These are phyloP conservation scores for Montifringilla adamsi DNA, from an alignment of 2,113 vertebrate species.

Conservation along the genomic window DNA sequence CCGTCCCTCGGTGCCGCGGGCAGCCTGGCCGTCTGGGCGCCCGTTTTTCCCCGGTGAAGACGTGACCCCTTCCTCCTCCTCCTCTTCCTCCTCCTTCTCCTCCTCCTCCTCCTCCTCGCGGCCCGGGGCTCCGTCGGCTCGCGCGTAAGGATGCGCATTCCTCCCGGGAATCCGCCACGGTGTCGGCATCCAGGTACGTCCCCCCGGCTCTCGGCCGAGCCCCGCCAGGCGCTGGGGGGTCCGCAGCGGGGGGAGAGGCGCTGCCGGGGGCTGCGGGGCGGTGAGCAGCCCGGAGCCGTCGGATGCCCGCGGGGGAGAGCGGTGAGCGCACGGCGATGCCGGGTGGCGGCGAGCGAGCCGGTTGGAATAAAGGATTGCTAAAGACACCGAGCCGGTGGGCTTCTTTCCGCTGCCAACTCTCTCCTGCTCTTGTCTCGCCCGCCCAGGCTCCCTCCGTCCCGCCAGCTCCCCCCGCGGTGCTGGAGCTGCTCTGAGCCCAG, in stretches of 20 bases:
- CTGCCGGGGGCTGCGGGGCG: neutral
- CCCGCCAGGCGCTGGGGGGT: neutral
- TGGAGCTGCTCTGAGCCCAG: constrained; percentile 1
- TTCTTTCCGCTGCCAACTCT: constrained; percentile 26
- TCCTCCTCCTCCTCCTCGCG: neutral
- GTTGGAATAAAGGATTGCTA: neutral
- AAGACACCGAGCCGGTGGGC: neutral
- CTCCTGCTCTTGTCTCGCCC: constrained; percentile 6
- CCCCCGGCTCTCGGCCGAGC: neutral
- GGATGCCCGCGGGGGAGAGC: neutral
- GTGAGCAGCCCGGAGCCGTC: neutral
- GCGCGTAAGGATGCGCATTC: neutral
- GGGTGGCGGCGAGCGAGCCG: neutral
- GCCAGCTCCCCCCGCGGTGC: neutral
- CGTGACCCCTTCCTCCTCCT: neutral
- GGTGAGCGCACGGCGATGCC: neutral
- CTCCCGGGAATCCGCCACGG: neutral
- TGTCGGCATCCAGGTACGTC: constrained; percentile 29
- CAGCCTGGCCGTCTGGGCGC: neutral
- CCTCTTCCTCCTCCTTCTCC: neutral
- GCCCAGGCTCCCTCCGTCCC: constrained; percentile 22
- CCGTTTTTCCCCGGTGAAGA: neutral
- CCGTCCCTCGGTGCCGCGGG: neutral
- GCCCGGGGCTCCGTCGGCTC: neutral
- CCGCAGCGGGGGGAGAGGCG: neutral